Evolutionary conservation across 2,797 vertebrate species (phyloP).

Genomic region (Myotis planiceps): DNA sequence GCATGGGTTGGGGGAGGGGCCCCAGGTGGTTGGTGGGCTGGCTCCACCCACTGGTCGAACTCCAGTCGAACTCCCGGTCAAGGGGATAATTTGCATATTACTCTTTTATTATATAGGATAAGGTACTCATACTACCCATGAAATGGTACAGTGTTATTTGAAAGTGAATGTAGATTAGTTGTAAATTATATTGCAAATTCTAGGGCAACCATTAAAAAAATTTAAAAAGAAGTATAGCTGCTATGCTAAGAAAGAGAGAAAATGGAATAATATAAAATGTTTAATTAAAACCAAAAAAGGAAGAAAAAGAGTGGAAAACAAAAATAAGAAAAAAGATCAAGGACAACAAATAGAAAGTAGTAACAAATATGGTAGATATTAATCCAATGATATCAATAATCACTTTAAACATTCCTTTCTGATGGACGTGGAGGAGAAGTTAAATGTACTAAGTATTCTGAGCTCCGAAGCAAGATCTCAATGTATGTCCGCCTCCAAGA

Average conservation of each 20-base stretch:
- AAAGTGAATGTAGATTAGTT: background rate
- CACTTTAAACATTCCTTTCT: background rate
- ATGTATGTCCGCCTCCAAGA: background rate
- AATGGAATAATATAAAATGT: background rate
- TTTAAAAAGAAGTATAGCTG: background rate
- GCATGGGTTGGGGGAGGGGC: too few relatives aligned
- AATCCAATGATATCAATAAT: accelerated
- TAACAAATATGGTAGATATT: background rate
- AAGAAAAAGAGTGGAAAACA: background rate
- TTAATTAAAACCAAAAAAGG: background rate
- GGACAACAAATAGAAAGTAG: background rate
- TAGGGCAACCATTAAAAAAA: background rate
- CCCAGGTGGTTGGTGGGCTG: too few relatives aligned
- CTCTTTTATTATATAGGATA: background rate
- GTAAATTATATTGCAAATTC: background rate
- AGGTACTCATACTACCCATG: background rate
- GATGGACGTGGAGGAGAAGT: background rate
- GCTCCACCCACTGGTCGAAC: too few relatives aligned
- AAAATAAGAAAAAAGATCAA: background rate
- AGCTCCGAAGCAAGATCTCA: background rate
- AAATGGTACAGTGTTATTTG: background rate
- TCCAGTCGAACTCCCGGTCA: too few relatives aligned
- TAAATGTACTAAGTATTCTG: background rate
- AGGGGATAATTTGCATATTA: too few relatives aligned
- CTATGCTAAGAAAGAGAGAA: background rate